A percentile compares a stretch with the other conserved stretches of the same genome.
phyloP scores from a whole-genome alignment of 1,140 invertebrate species.

The Semibalanus balanoides region DNA sequence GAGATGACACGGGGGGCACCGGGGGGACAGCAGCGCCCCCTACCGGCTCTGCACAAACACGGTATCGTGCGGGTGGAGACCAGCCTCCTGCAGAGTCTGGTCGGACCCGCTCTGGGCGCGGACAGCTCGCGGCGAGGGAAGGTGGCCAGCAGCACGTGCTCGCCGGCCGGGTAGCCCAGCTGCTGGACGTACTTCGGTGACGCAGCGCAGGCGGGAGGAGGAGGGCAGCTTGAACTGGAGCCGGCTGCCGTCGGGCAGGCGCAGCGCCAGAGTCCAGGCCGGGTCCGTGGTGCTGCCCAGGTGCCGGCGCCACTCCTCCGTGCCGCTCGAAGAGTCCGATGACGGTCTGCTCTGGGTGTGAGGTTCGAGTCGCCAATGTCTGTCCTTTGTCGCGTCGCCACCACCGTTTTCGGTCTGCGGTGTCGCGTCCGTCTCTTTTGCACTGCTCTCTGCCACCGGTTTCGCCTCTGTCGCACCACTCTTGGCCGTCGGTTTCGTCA shows the following conservation, averaged over 20 bases:
- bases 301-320: conserved; percentile 22
- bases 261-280: conserved; percentile 28
- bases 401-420: not conserved
- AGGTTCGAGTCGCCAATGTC: too few species aligned
- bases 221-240: conserved; percentile 31
- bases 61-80: conserved; percentile 34
- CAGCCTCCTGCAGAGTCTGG: conserved; percentile 31
- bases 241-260: conserved; percentile 33
- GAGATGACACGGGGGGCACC: conserved; percentile 18
- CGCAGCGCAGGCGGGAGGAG: conserved; percentile 32
- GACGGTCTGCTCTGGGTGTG: too few species aligned
- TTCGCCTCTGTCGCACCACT: not conserved
- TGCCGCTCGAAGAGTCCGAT: conserved; percentile 6
- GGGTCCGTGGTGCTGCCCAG: conserved; percentile 26
- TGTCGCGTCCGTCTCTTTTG: too few species aligned
- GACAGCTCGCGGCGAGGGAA: conserved; percentile 33
- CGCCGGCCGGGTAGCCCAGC: conserved; percentile 29
- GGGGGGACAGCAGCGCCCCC: not conserved
- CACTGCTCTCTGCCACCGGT: too few species aligned
- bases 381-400: conserved; percentile 3
- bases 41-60: conserved; percentile 32
- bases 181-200: conserved; percentile 27
- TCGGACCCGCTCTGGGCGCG: conserved; percentile 25
- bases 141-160: conserved; percentile 37
- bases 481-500: conserved; percentile 8